phyloP scores from a whole-genome alignment of 2,113 vertebrate genomes.

The Penelope pileata region DNA sequence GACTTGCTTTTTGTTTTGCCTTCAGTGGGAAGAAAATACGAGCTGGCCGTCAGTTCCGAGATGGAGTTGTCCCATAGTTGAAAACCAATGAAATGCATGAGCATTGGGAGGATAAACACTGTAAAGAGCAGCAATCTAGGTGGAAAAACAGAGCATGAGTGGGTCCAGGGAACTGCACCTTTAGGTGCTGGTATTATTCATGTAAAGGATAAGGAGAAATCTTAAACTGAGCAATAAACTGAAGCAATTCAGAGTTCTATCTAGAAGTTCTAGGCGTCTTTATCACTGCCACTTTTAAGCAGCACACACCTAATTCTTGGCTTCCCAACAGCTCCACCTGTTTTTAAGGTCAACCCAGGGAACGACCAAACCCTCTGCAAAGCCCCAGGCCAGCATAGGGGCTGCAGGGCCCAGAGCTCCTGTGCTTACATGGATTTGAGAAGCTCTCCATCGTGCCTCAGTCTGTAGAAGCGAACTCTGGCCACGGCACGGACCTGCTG shows the following conservation, averaged over 20 bases:
- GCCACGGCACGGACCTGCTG: constrained; percentile 86
- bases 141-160: neutral
- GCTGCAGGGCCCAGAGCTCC: neutral
- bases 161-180: neutral
- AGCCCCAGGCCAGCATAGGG: neutral
- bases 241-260: neutral
- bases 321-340: neutral
- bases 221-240: neutral
- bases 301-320: neutral
- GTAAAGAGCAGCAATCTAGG: constrained; percentile 83
- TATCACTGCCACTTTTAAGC: neutral
- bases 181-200: neutral
- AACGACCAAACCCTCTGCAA: neutral
- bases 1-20: constrained; percentile 69
- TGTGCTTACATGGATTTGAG: constrained; percentile 65
- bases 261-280: neutral
- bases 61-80: constrained; percentile 36
- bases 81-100: constrained; percentile 61
- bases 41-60: constrained; percentile 80
- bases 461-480: constrained; percentile 86
- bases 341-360: neutral
- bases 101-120: constrained; percentile 66
- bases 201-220: neutral
- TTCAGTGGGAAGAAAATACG: constrained; percentile 82
- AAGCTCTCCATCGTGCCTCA: constrained; percentile 81